Evolutionary conservation across 2,113 vertebrate species (phyloP).

Genomic region (Hemicordylus capensis): DNA sequence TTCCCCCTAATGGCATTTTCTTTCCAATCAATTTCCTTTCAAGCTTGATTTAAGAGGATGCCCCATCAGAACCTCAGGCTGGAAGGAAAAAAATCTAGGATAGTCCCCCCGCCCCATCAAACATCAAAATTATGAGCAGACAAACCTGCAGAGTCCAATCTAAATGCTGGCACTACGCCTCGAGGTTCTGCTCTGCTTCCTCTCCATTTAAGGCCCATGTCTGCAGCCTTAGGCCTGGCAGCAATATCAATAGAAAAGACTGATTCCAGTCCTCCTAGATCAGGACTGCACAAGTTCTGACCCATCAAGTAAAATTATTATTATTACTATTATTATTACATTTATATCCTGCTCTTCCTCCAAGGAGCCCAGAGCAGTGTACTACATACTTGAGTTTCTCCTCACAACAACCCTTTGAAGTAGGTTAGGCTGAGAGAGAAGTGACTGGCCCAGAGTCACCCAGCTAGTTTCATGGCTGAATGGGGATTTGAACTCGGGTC

Average conservation of each 20-base stretch:
- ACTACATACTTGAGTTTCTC: no score
- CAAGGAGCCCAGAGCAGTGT: no score
- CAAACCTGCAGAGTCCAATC: conserved; percentile 52
- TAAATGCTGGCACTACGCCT: neutral
- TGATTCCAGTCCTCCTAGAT: neutral
- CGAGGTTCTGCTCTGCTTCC: neutral
- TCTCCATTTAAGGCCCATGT: conserved; percentile 49
- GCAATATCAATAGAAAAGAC: neutral
- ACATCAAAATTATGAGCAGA: conserved; percentile 70
- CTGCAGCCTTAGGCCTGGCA: conserved; percentile 35
- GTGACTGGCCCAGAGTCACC: no score
- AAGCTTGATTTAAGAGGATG: conserved; percentile 79
- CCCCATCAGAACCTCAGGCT: conserved; percentile 65
- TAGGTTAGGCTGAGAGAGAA: no score
- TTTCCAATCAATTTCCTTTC: conserved; percentile 82
- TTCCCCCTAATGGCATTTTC: conserved; percentile 76
- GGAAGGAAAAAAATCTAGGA: conserved; percentile 54
- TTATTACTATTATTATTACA: no score
- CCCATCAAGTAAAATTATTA: neutral
- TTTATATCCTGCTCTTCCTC: no score
- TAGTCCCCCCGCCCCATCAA: conserved; percentile 53
- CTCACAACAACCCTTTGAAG: no score
- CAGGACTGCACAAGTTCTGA: neutral
- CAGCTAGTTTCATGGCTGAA: no score
- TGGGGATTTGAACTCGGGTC: no score